Percentiles rank a stretch among this genome's conserved stretches.
Evolutionary conservation across 2,113 vertebrate genomes (phyloP).

Genomic region (Quiscalus mexicanus): DNA sequence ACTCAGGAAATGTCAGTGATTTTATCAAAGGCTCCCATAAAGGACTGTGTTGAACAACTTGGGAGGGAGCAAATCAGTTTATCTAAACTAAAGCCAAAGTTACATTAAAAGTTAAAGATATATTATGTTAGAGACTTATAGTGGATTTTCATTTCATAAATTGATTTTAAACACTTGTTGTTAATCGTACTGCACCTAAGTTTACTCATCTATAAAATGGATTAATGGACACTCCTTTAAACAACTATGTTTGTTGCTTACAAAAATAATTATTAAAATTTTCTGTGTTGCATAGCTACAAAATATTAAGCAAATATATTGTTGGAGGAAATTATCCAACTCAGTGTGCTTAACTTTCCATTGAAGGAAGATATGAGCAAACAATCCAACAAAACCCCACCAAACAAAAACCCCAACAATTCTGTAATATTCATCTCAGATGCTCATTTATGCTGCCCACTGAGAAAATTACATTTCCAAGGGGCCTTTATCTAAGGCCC

Average conservation of each 20-base stretch:
- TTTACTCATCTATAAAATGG: background rate
- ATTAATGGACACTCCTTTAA: background rate
- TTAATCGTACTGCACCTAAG: background rate
- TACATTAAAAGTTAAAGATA: background rate
- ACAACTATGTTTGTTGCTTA: background rate
- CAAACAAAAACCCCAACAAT: background rate
- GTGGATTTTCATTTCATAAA: background rate
- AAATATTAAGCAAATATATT: background rate
- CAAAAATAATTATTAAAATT: background rate
- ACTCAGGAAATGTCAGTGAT: background rate
- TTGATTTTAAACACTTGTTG: background rate
- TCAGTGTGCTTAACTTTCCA: background rate
- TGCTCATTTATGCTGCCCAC: background rate
- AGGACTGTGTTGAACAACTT: background rate
- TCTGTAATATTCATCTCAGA: background rate
- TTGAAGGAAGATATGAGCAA: background rate
- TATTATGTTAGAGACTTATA: background rate
- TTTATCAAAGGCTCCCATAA: background rate
- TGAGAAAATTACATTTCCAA: background rate
- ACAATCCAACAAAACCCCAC: background rate
- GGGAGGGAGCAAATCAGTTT: background rate
- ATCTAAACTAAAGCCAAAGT: background rate
- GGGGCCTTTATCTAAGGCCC: background rate
- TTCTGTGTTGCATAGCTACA: background rate
- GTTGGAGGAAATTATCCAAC: background rate